Percentiles rank a stretch among this genome's conserved stretches.
phyloP scores from a whole-genome alignment of 2,888 invertebrate genomes.

The Tetheella fluctuosa region DNA sequence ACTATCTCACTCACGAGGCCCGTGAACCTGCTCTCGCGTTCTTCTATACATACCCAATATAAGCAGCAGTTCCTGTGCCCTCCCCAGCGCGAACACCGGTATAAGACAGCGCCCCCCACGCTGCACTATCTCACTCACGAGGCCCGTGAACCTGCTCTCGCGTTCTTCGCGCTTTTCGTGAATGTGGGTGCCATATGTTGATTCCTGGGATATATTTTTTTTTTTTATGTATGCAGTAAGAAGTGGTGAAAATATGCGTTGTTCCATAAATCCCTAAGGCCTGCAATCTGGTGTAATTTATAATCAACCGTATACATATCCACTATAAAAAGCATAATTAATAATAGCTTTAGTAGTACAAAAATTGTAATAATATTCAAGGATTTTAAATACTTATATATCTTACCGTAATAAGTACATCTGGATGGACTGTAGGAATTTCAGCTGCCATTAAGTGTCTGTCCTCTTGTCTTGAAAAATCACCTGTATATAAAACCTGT shows the following conservation, averaged over 20 bases:
- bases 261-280: too few relatives aligned
- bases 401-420: slow-evolving; percentile 96
- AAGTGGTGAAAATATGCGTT: too few relatives aligned
- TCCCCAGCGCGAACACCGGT: slow-evolving; percentile 98
- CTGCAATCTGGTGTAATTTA: too few relatives aligned
- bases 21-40: too few relatives aligned
- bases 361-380: background rate
- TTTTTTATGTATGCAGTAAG: background rate
- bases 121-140: slow-evolving; percentile 97
- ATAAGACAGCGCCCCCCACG: slow-evolving; percentile 99
- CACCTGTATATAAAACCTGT: slow-evolving; percentile 96
- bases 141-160: slow-evolving; percentile 94
- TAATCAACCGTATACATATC: too few relatives aligned
- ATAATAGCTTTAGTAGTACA: too few relatives aligned
- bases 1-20: too few relatives aligned
- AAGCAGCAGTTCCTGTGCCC: slow-evolving; percentile 97
- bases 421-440: slow-evolving; percentile 97
- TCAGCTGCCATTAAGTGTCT: slow-evolving; percentile 99
- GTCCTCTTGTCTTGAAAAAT: slow-evolving; percentile 99
- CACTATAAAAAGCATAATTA: too few relatives aligned
- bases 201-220: slow-evolving; percentile 86
- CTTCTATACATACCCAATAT: slow-evolving; percentile 89
- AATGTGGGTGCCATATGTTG: slow-evolving; percentile 99
- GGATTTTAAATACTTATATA: slow-evolving; percentile 2
- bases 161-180: slow-evolving; percentile 99